Conservation (phyloP, 2,888 invertebrate genomes). For the Hirtodrosophila trivittata region DNA sequence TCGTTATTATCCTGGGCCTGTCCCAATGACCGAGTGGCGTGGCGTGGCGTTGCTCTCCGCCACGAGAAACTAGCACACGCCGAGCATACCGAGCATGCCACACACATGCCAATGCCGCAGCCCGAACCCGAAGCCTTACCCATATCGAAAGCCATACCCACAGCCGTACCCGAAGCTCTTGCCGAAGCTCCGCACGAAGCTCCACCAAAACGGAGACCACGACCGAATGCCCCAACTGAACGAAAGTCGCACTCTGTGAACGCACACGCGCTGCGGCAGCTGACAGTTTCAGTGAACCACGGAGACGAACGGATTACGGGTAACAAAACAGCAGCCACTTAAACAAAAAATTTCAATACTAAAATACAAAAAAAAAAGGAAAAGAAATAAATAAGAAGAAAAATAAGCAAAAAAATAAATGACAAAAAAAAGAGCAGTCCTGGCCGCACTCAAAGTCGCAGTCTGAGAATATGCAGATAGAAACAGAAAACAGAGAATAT, state of each 20-base stretch:
- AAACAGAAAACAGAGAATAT: conserved; percentile 5
- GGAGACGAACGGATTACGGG: conserved; percentile 84
- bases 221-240: conserved; percentile 66
- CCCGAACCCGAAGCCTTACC: too few relatives aligned
- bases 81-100: conserved; percentile 49
- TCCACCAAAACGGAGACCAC: not conserved
- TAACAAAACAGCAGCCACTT: conserved; percentile 61
- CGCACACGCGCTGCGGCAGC: conserved; percentile 79
- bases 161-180: not conserved
- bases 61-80: conserved; percentile 21
- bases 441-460: conserved; percentile 16
- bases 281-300: conserved; percentile 84
- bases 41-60: conserved; percentile 16
- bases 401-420: conserved; percentile 2
- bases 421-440: not conserved
- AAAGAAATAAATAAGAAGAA: conserved; percentile 3
- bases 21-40: conserved; percentile 79
- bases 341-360: conserved; percentile 18
- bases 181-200: conserved; percentile 3
- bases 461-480: conserved; percentile 9
- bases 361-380: conserved; percentile 8
- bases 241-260: conserved; percentile 80
- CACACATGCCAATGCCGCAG: conserved; percentile 21
- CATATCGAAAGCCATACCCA: conserved; percentile 2
- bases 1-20: conserved; percentile 68